Percentiles rank a stretch among this genome's conserved stretches.
These are phyloP conservation scores for Eulacestoma nigropectus DNA, from an alignment of 2,113 vertebrate genomes.

Conservation along the genomic window DNA sequence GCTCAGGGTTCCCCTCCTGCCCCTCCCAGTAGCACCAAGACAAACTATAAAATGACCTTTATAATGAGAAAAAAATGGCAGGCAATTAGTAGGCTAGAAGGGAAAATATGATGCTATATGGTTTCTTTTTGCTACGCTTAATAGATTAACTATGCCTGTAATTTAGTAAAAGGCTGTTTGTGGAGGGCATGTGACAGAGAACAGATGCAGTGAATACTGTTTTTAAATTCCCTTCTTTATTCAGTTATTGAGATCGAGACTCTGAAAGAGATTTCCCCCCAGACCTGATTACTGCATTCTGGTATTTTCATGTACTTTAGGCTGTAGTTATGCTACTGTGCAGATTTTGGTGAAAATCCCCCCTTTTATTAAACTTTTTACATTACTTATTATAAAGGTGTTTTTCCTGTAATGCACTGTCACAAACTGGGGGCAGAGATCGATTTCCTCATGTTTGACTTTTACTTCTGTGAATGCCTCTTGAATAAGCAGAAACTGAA, in stretches of 20 bases:
- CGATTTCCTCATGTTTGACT: neutral
- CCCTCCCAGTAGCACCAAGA: neutral
- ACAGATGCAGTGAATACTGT: constrained; percentile 19
- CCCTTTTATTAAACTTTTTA: neutral
- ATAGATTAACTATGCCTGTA: constrained; percentile 45
- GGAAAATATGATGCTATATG: constrained; percentile 27
- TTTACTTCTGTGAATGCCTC: neutral
- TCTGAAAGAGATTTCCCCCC: neutral
- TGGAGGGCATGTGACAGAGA: constrained; percentile 1
- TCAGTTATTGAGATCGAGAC: neutral
- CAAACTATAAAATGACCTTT: constrained; percentile 3
- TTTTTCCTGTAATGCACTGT: neutral
- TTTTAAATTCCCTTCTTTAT: constrained; percentile 20
- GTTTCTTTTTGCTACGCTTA: neutral
- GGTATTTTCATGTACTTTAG: neutral
- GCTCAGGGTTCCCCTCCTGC: neutral
- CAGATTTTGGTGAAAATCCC: neutral
- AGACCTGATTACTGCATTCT: neutral
- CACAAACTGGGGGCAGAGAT: neutral
- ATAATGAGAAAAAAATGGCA: constrained; percentile 10
- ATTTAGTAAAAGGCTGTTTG: constrained; percentile 20
- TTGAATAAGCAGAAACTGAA: neutral
- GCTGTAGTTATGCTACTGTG: neutral
- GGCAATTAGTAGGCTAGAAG: neutral
- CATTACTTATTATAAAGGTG: neutral